Conservation (phyloP, 2,113 vertebrate species). For the Gambusia holbrooki region DNA sequence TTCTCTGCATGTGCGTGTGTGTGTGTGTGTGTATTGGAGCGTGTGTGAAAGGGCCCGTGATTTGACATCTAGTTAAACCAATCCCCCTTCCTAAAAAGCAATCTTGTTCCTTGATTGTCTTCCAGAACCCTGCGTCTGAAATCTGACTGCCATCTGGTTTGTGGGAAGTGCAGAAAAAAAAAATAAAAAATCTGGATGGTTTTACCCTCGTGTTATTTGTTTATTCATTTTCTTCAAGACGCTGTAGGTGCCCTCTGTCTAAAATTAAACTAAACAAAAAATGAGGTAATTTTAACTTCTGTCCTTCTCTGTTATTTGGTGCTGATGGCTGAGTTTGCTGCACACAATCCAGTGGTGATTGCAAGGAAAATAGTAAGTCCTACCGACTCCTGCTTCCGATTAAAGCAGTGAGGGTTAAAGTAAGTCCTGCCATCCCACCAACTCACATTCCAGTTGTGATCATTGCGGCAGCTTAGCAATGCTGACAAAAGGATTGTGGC, state of each 20-base stretch:
- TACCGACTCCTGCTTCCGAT: constrained; percentile 38
- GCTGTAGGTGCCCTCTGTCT: background rate
- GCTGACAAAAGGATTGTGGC: constrained; percentile 64
- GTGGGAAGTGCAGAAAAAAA: constrained; percentile 56
- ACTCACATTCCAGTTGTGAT: constrained; percentile 43
- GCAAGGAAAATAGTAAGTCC: constrained; percentile 21
- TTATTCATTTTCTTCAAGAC: constrained; percentile 41
- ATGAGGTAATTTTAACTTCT: background rate
- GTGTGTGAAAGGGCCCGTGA: constrained; percentile 47
- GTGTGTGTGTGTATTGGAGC: background rate
- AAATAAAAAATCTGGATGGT: constrained; percentile 50
- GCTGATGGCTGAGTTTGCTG: background rate
- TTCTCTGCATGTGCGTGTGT: background rate
- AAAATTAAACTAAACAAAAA: constrained; percentile 26
- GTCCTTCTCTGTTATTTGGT: constrained; percentile 1
- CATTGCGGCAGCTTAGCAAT: constrained; percentile 59
- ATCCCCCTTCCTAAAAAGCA: constrained; percentile 69
- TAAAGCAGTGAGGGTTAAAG: constrained; percentile 50
- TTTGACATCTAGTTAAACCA: constrained; percentile 74
- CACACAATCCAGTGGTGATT: constrained; percentile 21
- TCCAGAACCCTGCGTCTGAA: constrained; percentile 71
- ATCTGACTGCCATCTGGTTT: constrained; percentile 75
- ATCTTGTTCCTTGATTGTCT: constrained; percentile 76
- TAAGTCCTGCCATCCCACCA: constrained; percentile 34
- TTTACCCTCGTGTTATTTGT: constrained; percentile 57